phyloP scores from a whole-genome alignment of 2,888 invertebrate species.

The Blastobasis lacticolella region DNA sequence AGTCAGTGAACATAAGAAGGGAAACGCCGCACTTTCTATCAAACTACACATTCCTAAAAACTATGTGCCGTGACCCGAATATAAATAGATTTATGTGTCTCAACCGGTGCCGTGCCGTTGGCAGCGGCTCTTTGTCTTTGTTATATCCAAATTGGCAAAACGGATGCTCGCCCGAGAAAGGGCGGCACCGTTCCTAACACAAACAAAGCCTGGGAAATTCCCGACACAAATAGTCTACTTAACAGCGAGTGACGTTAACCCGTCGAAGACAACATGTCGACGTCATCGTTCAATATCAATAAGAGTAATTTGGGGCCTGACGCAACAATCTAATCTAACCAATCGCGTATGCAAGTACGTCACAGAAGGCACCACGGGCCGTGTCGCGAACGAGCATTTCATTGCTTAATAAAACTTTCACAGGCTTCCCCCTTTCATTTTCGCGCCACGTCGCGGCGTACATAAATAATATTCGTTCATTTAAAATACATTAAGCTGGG shows the following conservation, averaged over 20 bases:
- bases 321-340: too few relatives aligned
- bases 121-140: conserved; percentile 22
- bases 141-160: conserved; percentile 36
- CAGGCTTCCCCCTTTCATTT: conserved; percentile 37
- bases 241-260: conserved; percentile 4
- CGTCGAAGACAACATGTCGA: conserved; percentile 21
- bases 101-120: conserved; percentile 18
- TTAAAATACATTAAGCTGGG: conserved; percentile 55
- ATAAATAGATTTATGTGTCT: conserved; percentile 22
- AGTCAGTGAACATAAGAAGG: neutral
- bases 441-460: conserved; percentile 31
- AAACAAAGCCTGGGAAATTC: conserved; percentile 27
- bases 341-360: too few relatives aligned
- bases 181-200: conserved; percentile 10
- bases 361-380: too few relatives aligned
- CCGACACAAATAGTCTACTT: conserved; percentile 26
- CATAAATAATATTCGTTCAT: conserved; percentile 52
- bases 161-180: conserved; percentile 26
- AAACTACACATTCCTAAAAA: conserved; percentile 1
- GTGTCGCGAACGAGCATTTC: conserved; percentile 25
- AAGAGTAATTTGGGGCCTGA: too few relatives aligned
- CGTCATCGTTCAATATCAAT: conserved; percentile 6
- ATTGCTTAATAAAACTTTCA: conserved; percentile 37
- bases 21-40: conserved; percentile 2
- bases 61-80: conserved; percentile 19